Evolutionary conservation across 2,113 vertebrate genomes (phyloP), one percentile per base, ranked within the genome.

Genomic region (Aegithalos caudatus): DNA sequence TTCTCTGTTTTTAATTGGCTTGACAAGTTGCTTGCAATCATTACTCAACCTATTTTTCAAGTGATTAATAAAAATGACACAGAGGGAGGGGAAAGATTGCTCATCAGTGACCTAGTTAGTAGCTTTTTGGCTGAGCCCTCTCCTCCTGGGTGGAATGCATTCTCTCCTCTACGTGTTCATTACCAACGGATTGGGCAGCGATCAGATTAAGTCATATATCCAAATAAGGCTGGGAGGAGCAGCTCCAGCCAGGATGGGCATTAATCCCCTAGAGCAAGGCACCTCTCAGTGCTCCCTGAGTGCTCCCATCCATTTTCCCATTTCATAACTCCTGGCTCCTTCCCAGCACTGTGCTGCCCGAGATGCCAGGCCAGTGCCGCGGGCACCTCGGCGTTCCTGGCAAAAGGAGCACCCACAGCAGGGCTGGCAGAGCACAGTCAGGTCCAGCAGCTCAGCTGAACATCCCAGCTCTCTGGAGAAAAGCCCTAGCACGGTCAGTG

Each of bases 31-130:
- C 94, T 95, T 94, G 88, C 88, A 96, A 96, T 94, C 92, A 79
- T 97, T 97, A 95, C 95, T 97, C 95, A 97, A 96, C 44, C 77
- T 95, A 95, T 95, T 96, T 97, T 96, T 96, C 88, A 93, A 94
- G 84, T 96, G 96, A 97, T 97, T 97, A 97, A 97, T 96, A 97
- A 97, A 97, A 95, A 96, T 97, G 95, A 97, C 96, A 97, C 94
- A 96, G 86, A 97, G 94, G 97, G 95, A 95, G 93, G 93, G 92
- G 95, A 94, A 58, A 97, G 88, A 93, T 96, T 96, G 93, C 95
- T 97, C 96, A 97, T 82, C 90, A 92, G 90, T 92, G 97, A 96
- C 90, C 95, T 65, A 94, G 95, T 97, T 95, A 94, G 90, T 74
- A 95, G 76, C 53, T 92, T 89, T 86, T 88, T 92, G 86, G 64